Percentiles rank a stretch among this genome's conserved stretches.
phyloP scores from a whole-genome alignment of 2,888 invertebrate genomes.

The Dicyrtoma fusca region DNA sequence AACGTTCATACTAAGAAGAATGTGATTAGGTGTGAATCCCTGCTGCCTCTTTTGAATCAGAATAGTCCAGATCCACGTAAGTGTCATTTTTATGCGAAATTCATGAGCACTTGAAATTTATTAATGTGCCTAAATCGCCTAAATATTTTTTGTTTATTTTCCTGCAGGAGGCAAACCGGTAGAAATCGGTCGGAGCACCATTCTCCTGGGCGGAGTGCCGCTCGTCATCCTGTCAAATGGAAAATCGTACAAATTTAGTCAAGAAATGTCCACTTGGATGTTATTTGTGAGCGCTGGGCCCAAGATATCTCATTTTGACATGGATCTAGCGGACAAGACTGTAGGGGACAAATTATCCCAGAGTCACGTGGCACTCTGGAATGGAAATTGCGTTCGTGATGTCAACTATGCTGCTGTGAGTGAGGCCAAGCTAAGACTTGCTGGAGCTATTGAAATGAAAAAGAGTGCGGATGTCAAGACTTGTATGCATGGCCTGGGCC shows the following conservation, averaged over 20 bases:
- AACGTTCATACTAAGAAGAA: constrained; percentile 65
- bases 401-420: constrained; percentile 39
- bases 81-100: too few relatives aligned
- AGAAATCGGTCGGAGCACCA: constrained; percentile 27
- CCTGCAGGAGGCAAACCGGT: constrained; percentile 12
- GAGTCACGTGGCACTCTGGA: constrained; percentile 6
- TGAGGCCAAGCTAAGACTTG: constrained; percentile 20
- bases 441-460: constrained; percentile 70
- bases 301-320: constrained; percentile 59
- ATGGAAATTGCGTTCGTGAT: constrained; percentile 32
- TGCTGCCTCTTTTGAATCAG: constrained; percentile 61
- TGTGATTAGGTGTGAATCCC: constrained; percentile 66
- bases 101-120: too few relatives aligned
- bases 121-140: too few relatives aligned
- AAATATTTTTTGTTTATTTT: constrained; percentile 11
- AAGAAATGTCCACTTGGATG: constrained; percentile 73
- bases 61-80: constrained; percentile 43
- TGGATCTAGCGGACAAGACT: constrained; percentile 21
- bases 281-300: constrained; percentile 46
- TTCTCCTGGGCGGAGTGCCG: constrained; percentile 69
- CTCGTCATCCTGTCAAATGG: constrained; percentile 83
- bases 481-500: constrained; percentile 70
- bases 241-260: constrained; percentile 80
- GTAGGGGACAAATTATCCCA: background rate
- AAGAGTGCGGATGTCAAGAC: constrained; percentile 75